These are phyloP conservation scores for Peromyscus maniculatus DNA, from an alignment of 2,113 vertebrate genomes.

Conservation along the genomic window DNA sequence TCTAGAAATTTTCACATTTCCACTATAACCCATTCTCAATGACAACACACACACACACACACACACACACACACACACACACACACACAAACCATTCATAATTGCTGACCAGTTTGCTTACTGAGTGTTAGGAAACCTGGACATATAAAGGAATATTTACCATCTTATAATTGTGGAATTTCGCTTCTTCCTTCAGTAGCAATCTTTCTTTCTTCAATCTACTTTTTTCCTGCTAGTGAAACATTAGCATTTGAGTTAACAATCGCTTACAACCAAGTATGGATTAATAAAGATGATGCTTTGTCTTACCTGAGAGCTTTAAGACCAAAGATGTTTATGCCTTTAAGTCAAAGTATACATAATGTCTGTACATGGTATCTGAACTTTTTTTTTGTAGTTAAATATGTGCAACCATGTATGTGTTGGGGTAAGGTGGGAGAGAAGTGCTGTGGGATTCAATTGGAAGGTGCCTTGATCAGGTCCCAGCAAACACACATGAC, in stretches of 20 bases:
- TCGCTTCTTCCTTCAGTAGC: neutral
- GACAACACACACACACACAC: neutral
- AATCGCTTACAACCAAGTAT: neutral
- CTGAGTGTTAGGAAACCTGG: neutral
- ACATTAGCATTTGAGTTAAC: neutral
- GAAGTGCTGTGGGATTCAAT: neutral
- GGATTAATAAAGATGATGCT: neutral
- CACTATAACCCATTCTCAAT: neutral
- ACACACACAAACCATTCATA: neutral
- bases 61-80: neutral
- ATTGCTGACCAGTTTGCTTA: neutral
- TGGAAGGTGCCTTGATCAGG: neutral
- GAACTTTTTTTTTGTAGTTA: neutral
- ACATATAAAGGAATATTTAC: neutral
- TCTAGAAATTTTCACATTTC: neutral
- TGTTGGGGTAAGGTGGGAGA: fast-evolving
- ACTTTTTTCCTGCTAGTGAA: neutral
- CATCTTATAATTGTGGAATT: neutral
- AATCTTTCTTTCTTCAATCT: neutral
- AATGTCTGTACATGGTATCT: neutral
- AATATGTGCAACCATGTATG: neutral
- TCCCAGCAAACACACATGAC: neutral
- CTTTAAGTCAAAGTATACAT: neutral
- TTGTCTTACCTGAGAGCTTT: neutral
- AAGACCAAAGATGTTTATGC: neutral